Evolutionary conservation across 2,113 vertebrate species (phyloP).

Genomic region (Oenanthe melanoleuca): DNA sequence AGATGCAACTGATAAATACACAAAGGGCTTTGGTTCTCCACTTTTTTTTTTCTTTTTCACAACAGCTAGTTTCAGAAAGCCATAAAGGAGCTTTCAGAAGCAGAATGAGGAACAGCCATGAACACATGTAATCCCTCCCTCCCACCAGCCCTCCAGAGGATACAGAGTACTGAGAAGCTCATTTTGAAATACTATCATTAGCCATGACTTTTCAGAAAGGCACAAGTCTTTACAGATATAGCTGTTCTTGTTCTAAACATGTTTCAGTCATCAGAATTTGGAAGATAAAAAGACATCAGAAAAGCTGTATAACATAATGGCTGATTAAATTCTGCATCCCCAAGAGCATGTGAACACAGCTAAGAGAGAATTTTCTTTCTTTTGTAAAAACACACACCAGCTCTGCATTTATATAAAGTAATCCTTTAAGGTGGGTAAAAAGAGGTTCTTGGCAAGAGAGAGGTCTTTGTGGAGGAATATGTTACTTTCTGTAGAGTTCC

Average conservation of each 20-base stretch:
- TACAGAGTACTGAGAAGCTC: not conserved
- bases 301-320: not conserved
- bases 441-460: not conserved
- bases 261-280: not conserved
- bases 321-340: not conserved
- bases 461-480: conserved; percentile 29
- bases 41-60: not conserved
- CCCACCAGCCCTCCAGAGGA: not conserved
- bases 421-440: not conserved
- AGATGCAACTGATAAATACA: not conserved
- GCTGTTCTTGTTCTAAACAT: conserved; percentile 20
- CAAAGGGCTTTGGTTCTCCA: not conserved
- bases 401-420: not conserved
- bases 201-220: conserved; percentile 30
- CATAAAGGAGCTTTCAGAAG: not conserved
- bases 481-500: conserved; percentile 2
- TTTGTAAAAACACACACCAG: not conserved
- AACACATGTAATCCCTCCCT: not conserved
- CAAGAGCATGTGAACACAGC: not conserved
- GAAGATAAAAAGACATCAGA: not conserved
- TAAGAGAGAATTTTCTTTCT: not conserved
- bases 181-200: conserved; percentile 35
- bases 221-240: conserved; percentile 4
- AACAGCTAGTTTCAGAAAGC: not conserved
- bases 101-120: not conserved